A percentile compares a stretch with the other conserved stretches of the same genome.
Conservation (phyloP, 2,888 invertebrate species). For the Marasmarcha lunaedactyla region DNA sequence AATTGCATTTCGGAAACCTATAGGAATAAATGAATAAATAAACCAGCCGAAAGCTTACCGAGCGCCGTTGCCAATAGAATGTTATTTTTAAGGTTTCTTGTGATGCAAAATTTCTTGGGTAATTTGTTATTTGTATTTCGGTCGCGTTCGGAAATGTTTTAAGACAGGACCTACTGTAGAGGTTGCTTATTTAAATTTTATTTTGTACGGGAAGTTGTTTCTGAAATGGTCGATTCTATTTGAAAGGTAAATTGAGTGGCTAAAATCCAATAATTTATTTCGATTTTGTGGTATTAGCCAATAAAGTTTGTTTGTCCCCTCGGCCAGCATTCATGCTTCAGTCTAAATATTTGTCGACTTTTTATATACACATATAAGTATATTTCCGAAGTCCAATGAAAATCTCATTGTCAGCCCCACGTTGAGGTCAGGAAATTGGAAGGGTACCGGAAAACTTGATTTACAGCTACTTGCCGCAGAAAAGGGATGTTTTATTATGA, state of each 20-base stretch:
- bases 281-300: neutral
- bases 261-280: neutral
- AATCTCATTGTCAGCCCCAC: conserved; percentile 33
- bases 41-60: neutral
- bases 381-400: too few species aligned
- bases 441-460: conserved; percentile 57
- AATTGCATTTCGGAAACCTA: conserved; percentile 1
- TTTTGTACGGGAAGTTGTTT: too few species aligned
- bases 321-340: conserved; percentile 22
- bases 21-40: conserved; percentile 14
- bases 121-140: conserved; percentile 1
- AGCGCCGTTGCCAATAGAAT: neutral
- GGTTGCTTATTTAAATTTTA: too few species aligned
- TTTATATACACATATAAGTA: too few species aligned
- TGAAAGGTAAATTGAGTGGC: neutral
- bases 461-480: conserved; percentile 52
- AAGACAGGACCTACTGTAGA: neutral
- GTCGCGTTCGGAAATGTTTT: neutral
- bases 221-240: too few species aligned
- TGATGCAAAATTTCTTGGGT: neutral
- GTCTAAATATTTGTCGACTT: too few species aligned
- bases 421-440: conserved; percentile 63
- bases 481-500: conserved; percentile 60
- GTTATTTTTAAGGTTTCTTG: conserved; percentile 1
- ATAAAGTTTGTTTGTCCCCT: neutral